Evolutionary conservation across 2,888 invertebrate genomes (phyloP).

Genomic region (Pristionchus fissidentatus): DNA sequence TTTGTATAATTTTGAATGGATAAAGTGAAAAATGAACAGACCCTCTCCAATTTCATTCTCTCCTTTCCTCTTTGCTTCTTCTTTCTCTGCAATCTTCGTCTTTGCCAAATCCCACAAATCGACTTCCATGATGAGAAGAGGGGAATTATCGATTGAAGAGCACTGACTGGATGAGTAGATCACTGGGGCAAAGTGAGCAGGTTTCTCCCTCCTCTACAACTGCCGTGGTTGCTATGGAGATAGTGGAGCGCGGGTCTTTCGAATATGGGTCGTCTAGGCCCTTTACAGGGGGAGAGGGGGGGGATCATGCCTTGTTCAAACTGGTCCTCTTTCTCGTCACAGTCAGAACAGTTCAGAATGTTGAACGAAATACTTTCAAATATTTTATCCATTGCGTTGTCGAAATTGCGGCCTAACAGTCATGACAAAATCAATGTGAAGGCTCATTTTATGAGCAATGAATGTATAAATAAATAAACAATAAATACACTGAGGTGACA

Average conservation of each 20-base stretch:
- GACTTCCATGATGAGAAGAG: slow-evolving; percentile 36
- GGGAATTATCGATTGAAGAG: not conserved
- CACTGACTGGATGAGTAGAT: not conserved
- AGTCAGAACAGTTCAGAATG: not conserved
- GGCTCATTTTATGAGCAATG: not conserved
- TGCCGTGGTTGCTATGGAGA: slow-evolving; percentile 16
- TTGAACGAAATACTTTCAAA: slow-evolving; percentile 22
- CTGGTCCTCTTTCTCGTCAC: not conserved
- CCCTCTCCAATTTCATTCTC: slow-evolving; percentile 56
- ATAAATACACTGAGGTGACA: slow-evolving; percentile 35
- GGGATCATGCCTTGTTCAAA: no score
- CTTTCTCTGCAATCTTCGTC: slow-evolving; percentile 58
- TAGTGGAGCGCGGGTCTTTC: not conserved
- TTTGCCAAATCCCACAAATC: slow-evolving; percentile 64
- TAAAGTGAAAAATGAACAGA: not conserved
- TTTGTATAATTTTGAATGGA: not conserved
- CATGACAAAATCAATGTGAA: not conserved
- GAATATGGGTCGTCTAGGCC: not conserved
- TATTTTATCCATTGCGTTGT: slow-evolving; percentile 11
- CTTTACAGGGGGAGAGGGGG: no score
- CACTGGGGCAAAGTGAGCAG: not conserved
- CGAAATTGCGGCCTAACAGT: not conserved
- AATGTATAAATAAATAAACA: not conserved
- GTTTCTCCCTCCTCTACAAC: no score
- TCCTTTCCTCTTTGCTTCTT: slow-evolving; percentile 56